These are phyloP conservation scores for Semicossyphus pulcher DNA, from an alignment of 2,113 vertebrate species.

Conservation along the genomic window DNA sequence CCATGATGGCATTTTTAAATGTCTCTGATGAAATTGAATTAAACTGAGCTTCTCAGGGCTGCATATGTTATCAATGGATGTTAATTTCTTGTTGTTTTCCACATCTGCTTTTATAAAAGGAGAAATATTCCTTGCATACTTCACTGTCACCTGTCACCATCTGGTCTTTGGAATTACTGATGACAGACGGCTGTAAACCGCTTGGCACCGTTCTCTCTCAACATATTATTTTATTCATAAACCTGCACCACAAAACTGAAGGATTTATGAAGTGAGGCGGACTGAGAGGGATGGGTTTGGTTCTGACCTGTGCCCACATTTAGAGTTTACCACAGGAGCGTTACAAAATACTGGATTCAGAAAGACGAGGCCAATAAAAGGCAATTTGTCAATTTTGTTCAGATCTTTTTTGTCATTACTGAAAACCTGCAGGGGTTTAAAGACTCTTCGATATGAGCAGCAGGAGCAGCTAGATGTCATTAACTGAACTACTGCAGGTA, in stretches of 20 bases:
- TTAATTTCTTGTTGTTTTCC: conserved; percentile 2
- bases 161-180: conserved; percentile 45
- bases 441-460: conserved; percentile 25
- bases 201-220: conserved; percentile 48
- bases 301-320: conserved; percentile 51
- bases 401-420: conserved; percentile 18
- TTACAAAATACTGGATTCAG: conserved; percentile 44
- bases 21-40: too few species aligned
- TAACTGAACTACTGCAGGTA: conserved; percentile 48
- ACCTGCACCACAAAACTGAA: conserved; percentile 47
- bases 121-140: conserved; percentile 24
- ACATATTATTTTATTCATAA: conserved; percentile 43
- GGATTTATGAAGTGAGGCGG: conserved; percentile 68
- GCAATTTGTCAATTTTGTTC: conserved; percentile 61
- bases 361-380: conserved; percentile 46
- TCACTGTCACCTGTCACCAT: conserved; percentile 67
- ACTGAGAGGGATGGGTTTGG: conserved; percentile 58
- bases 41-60: background rate
- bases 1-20: too few species aligned
- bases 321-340: conserved; percentile 47
- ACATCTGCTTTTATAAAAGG: conserved; percentile 22
- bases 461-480: conserved; percentile 39
- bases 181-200: conserved; percentile 59
- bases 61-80: background rate
- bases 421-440: conserved; percentile 16